phyloP scores from a whole-genome alignment of 2,797 vertebrate genomes.

The Gymnoscopelus braueri region DNA sequence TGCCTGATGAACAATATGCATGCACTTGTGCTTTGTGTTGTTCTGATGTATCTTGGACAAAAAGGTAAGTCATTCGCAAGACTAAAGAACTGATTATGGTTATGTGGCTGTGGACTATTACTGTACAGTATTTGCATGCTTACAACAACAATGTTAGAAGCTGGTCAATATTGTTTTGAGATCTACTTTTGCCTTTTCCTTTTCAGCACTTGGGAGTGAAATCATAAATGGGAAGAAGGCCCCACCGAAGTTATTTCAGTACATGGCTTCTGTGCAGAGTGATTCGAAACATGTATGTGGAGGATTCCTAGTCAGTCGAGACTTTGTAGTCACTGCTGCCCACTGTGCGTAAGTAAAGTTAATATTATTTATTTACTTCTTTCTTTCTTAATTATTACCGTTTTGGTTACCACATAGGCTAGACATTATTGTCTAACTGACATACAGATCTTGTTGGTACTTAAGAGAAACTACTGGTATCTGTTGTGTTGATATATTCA shows the following conservation, averaged over 20 bases:
- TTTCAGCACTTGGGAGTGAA: slow-evolving; percentile 32
- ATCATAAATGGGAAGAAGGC: slow-evolving; percentile 42
- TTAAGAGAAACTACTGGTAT: no score
- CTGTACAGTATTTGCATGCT: no score
- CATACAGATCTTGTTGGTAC: no score
- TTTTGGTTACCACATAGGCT: no score
- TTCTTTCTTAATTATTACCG: no score
- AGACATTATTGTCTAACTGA: no score
- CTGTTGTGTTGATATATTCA: no score
- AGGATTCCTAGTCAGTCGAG: slow-evolving; percentile 71
- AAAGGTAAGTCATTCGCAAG: slow-evolving; percentile 9
- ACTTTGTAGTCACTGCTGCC: slow-evolving; percentile 76
- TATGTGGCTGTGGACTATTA: no score
- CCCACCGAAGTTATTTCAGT: slow-evolving; percentile 40
- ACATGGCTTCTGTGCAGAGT: slow-evolving; percentile 76
- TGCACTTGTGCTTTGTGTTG: slow-evolving; percentile 9
- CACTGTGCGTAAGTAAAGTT: no score
- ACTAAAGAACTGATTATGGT: neutral
- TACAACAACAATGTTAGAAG: neutral
- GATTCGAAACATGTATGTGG: slow-evolving; percentile 53
- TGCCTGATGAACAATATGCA: slow-evolving; percentile 35
- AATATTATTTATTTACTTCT: no score
- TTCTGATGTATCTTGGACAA: slow-evolving; percentile 25
- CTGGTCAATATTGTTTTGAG: no score
- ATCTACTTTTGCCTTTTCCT: neutral